Evolutionary conservation across 2,888 invertebrate genomes (phyloP).

Genomic region (Hydrotaea diabolus): DNA sequence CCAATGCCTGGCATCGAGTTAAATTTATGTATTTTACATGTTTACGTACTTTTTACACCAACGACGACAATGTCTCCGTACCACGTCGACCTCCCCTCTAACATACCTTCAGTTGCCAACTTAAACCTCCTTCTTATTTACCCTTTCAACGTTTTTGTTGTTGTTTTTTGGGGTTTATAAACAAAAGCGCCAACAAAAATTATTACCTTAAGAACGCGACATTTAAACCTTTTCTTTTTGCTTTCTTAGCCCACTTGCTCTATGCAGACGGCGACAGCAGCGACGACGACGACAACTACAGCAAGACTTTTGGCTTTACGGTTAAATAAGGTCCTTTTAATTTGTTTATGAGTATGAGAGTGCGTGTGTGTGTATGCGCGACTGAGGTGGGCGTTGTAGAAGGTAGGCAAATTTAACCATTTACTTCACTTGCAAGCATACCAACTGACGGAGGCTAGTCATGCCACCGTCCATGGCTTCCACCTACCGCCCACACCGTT

Average conservation of each 20-base stretch:
- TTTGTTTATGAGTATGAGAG: neutral
- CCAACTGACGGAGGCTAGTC: neutral
- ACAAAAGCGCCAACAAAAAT: slow-evolving; percentile 72
- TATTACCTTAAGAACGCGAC: slow-evolving; percentile 71
- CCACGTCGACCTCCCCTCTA: slow-evolving; percentile 15
- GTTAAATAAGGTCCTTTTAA: slow-evolving; percentile 14
- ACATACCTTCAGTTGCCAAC: too few relatives aligned
- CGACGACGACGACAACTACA: too few relatives aligned
- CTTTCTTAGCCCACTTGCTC: neutral
- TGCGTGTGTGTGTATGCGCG: too few relatives aligned
- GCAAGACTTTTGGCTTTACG: neutral
- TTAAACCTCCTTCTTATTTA: slow-evolving; percentile 12
- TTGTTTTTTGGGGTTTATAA: slow-evolving; percentile 58
- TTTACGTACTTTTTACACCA: slow-evolving; percentile 41
- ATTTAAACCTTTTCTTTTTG: slow-evolving; percentile 75
- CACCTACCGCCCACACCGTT: neutral
- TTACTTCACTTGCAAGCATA: neutral
- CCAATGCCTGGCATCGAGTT: slow-evolving; percentile 22
- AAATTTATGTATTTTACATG: slow-evolving; percentile 61
- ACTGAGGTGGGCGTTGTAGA: neutral
- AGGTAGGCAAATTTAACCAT: slow-evolving; percentile 24
- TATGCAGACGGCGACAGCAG: neutral
- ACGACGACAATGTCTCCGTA: neutral
- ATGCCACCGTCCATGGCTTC: too few relatives aligned
- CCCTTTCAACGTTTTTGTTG: too few relatives aligned